These are phyloP conservation scores for Gallirallus australis DNA, from an alignment of 2,797 vertebrate genomes.

Conservation along the genomic window DNA sequence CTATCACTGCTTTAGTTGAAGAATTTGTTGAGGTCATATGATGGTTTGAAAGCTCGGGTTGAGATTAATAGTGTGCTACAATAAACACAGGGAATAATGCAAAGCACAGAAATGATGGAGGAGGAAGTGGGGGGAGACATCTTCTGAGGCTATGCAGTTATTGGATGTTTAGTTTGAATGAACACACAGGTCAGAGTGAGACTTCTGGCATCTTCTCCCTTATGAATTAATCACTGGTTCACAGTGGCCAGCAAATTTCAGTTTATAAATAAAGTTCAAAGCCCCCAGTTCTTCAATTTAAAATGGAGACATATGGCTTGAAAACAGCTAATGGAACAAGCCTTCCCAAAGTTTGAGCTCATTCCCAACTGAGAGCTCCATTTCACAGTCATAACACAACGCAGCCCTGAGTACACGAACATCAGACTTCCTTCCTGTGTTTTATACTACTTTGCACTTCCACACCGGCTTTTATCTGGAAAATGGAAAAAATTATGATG, in stretches of 20 bases:
- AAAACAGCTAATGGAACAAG: conserved; percentile 44
- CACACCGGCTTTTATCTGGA: conserved; percentile 25
- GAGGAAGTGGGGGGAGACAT: conserved; percentile 14
- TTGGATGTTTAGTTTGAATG: conserved; percentile 53
- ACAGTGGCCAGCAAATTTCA: conserved; percentile 51
- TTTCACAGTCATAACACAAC: conserved; percentile 39
- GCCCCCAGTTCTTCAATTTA: conserved; percentile 23
- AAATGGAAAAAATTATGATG: conserved; percentile 13
- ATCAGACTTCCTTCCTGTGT: conserved; percentile 52
- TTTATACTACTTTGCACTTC: conserved; percentile 36
- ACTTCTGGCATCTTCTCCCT: conserved; percentile 50
- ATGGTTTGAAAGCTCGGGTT: conserved; percentile 40
- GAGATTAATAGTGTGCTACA: conserved; percentile 61
- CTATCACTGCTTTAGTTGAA: neutral
- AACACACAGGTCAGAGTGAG: conserved; percentile 10
- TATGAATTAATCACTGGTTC: conserved; percentile 39
- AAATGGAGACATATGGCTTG: conserved; percentile 48
- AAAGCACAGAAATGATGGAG: conserved; percentile 28
- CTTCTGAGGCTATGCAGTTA: conserved; percentile 34
- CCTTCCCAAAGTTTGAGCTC: conserved; percentile 18
- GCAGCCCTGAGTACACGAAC: neutral
- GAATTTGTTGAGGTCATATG: conserved; percentile 14
- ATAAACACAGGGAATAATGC: conserved; percentile 59
- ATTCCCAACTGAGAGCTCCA: conserved; percentile 56
- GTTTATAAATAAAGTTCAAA: conserved; percentile 66